These are phyloP conservation scores for Atta texana DNA, from an alignment of 1,140 invertebrate species.

Conservation along the genomic window DNA sequence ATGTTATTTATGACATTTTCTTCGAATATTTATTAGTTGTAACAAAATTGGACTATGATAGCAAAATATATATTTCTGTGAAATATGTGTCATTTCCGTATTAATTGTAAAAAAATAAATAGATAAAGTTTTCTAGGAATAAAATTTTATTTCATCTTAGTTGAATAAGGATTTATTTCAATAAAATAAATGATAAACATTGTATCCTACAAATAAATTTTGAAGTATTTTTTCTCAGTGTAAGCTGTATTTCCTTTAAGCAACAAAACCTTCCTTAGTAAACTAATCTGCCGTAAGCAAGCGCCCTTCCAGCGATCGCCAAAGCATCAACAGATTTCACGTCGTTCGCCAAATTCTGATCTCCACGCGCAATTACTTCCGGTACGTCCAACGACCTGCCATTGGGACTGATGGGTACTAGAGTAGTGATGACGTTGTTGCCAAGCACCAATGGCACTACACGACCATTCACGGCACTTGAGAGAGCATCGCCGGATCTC, in stretches of 20 bases:
- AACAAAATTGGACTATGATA: too few species aligned
- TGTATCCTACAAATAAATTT: too few species aligned
- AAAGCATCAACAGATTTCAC: slow-evolving; percentile 75
- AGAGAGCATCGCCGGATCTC: slow-evolving; percentile 77
- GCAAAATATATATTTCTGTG: too few species aligned
- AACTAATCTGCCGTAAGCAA: slow-evolving; percentile 67
- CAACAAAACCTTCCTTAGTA: slow-evolving; percentile 16
- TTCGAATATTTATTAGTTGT: too few species aligned
- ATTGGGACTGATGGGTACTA: slow-evolving; percentile 73
- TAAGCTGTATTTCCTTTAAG: background rate
- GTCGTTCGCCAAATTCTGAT: slow-evolving; percentile 76
- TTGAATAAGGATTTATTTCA: too few species aligned
- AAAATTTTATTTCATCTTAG: too few species aligned
- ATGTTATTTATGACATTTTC: too few species aligned
- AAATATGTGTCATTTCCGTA: too few species aligned
- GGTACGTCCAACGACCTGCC: slow-evolving; percentile 67
- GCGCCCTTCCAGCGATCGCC: slow-evolving; percentile 57
- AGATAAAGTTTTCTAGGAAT: too few species aligned
- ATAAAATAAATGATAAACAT: too few species aligned
- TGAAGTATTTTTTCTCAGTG: too few species aligned
- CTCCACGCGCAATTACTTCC: slow-evolving; percentile 84
- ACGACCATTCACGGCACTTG: slow-evolving; percentile 7
- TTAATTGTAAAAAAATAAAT: too few species aligned
- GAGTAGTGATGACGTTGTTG: slow-evolving; percentile 20
- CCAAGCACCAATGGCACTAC: slow-evolving; percentile 40